Conservation (phyloP, 2,113 vertebrate species). For the Chitala chitala region DNA sequence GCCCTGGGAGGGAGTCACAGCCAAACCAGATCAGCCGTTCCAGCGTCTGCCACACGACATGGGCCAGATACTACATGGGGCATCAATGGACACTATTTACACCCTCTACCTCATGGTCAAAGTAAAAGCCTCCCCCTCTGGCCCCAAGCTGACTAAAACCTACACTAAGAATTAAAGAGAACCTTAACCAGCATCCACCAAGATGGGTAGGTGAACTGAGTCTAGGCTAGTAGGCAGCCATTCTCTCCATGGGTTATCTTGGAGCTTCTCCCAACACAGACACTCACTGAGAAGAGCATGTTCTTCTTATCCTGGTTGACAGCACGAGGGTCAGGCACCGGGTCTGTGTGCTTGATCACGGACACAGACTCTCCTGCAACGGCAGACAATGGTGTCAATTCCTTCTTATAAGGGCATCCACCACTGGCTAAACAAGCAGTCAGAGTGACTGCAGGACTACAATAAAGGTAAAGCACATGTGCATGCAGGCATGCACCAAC, state of each 20-base stretch:
- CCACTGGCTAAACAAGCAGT: not conserved
- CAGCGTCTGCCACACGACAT: too few species aligned
- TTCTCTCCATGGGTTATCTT: not conserved
- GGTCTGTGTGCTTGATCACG: conserved; percentile 96
- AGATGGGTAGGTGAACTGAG: not conserved
- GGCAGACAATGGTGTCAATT: not conserved
- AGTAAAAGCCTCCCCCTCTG: not conserved
- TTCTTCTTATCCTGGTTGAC: conserved; percentile 99
- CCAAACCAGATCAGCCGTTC: not conserved
- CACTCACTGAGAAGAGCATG: conserved; percentile 96
- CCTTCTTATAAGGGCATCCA: too few species aligned
- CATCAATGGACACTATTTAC: too few species aligned
- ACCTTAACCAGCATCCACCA: too few species aligned
- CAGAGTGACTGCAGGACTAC: too few species aligned
- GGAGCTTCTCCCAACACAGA: not conserved
- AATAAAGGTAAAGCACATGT: too few species aligned
- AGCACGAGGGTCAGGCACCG: conserved; percentile 93
- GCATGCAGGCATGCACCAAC: too few species aligned
- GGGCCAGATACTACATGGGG: not conserved
- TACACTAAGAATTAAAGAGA: too few species aligned
- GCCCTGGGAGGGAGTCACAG: conserved; percentile 62
- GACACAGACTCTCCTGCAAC: conserved; percentile 88
- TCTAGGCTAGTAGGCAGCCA: too few species aligned
- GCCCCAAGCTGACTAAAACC: not conserved
- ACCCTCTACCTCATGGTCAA: not conserved